A percentile compares a stretch with the other conserved stretches of the same genome.
phyloP scores from a whole-genome alignment of 2,888 invertebrate genomes.

The Drosophila siamana region DNA sequence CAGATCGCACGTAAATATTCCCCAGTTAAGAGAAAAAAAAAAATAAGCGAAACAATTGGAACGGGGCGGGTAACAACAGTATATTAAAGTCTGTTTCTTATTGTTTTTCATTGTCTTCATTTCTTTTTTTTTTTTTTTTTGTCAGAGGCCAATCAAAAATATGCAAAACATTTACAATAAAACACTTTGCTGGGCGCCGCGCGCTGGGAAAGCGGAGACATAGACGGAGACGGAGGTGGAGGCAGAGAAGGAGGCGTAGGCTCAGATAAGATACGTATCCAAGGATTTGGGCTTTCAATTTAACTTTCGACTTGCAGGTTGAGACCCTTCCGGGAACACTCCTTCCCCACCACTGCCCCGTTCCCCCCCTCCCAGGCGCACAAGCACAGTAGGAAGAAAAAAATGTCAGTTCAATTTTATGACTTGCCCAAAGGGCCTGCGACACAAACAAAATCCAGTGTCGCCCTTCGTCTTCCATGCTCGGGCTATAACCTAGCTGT shows the following conservation, averaged over 20 bases:
- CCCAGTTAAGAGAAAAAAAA: conserved; percentile 4
- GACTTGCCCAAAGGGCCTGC: conserved; percentile 71
- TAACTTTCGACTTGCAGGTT: conserved; percentile 47
- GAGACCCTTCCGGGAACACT: not conserved
- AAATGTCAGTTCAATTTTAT: conserved; percentile 79
- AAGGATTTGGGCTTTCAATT: conserved; percentile 63
- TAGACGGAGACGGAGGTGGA: not conserved
- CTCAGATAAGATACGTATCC: conserved; percentile 45
- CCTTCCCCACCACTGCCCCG: too few species aligned
- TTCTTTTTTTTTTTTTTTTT: conserved; percentile 33
- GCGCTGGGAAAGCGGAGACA: too few species aligned
- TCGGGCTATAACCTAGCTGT: not conserved
- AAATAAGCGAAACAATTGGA: not conserved
- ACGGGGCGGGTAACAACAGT: not conserved
- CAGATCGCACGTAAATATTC: not conserved
- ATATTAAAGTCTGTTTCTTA: conserved; percentile 12
- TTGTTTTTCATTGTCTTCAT: conserved; percentile 5
- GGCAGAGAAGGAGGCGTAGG: not conserved
- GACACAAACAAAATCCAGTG: conserved; percentile 62
- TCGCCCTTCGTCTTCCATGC: not conserved
- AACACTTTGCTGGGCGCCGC: conserved; percentile 31
- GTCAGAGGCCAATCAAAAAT: conserved; percentile 68
- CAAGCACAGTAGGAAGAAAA: not conserved
- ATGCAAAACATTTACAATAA: conserved; percentile 77
- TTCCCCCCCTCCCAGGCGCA: too few species aligned